These are phyloP conservation scores for Drosophila biarmipes DNA, from an alignment of 1,140 invertebrate species.

Conservation along the genomic window DNA sequence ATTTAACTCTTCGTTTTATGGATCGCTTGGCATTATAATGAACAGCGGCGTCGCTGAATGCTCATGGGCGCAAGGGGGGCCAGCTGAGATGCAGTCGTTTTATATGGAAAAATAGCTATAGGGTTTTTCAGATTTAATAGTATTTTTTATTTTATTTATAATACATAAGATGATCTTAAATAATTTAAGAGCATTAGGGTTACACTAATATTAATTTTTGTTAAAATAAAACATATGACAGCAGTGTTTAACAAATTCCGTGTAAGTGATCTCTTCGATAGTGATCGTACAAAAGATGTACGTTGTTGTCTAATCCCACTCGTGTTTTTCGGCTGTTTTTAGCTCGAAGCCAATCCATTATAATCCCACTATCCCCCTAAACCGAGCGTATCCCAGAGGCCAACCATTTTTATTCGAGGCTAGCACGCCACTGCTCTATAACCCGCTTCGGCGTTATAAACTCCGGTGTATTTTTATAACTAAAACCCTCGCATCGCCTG, in stretches of 20 bases:
- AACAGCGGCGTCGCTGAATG: slow-evolving; percentile 67
- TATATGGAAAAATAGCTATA: not conserved
- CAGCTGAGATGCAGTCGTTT: not conserved
- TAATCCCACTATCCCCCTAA: slow-evolving; percentile 1
- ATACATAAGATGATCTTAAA: too few species aligned
- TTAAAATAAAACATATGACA: too few species aligned
- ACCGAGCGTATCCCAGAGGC: not conserved
- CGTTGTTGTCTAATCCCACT: not conserved
- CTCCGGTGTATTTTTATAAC: slow-evolving; percentile 79
- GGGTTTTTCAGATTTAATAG: not conserved
- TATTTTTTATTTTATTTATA: too few species aligned
- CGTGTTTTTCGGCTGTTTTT: not conserved
- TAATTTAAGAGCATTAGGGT: too few species aligned
- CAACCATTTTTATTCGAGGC: slow-evolving; percentile 11
- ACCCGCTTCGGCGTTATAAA: slow-evolving; percentile 81
- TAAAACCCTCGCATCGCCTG: slow-evolving; percentile 55
- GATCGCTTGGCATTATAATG: slow-evolving; percentile 84
- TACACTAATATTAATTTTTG: too few species aligned
- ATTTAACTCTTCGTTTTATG: slow-evolving; percentile 85
- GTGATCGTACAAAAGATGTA: not conserved
- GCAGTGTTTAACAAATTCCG: too few species aligned
- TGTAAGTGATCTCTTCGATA: not conserved
- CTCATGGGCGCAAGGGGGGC: slow-evolving; percentile 20
- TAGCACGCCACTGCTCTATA: slow-evolving; percentile 62
- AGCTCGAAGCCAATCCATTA: not conserved